Evolutionary conservation across 1,140 invertebrate species (phyloP), one percentile per base, ranked within the genome.

Genomic region (Drosophila sp.): DNA sequence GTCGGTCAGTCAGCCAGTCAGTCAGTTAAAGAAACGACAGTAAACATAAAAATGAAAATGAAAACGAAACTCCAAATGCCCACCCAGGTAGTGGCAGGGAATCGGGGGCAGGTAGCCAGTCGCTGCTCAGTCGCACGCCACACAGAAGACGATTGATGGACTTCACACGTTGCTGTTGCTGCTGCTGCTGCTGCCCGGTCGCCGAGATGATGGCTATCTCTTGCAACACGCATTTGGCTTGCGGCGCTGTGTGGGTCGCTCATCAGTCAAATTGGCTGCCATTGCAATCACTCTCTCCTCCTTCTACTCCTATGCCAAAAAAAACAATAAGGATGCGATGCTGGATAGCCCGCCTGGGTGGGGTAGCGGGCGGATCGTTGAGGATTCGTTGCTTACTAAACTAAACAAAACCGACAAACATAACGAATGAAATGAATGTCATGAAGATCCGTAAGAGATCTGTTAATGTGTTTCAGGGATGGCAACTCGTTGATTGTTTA

Each of bases 211-310:
- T 86, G 82, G 75, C 82, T 82, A 86, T 85, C 82, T 71, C 63
- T 79, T 66, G 77, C 76, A 56, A 71, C 66, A 30, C 40, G 44
- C 60, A 41, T 61, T 27, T 56, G 50, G 79, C 71, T 74, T 54
- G 79, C 66, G 66, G 57, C 72, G 63, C 67, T 89, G 84, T 89
- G 84, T 78, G 75, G 84, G 84, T 80, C 77, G 80, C 69, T 89
- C 84, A 89, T 89, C 84, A 89, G 54, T 80, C 80, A 89, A 84
- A 89, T 89, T 84, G 80, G 63, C 72, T 78, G 75, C 71, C 81
- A 78, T 80, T 72, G 60, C 73, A 62, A 70, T 56, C 74, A 60
- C 41, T 78, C 64, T 57, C 32, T 17, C 17, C 17, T 17, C 17
- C 17, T 50, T 41, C 23, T 32, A 5, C 66, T 58, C 40, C 41